phyloP scores from a whole-genome alignment of 37 sponge, comb jelly and placozoan species.

The Cliona cf. orientalis region DNA sequence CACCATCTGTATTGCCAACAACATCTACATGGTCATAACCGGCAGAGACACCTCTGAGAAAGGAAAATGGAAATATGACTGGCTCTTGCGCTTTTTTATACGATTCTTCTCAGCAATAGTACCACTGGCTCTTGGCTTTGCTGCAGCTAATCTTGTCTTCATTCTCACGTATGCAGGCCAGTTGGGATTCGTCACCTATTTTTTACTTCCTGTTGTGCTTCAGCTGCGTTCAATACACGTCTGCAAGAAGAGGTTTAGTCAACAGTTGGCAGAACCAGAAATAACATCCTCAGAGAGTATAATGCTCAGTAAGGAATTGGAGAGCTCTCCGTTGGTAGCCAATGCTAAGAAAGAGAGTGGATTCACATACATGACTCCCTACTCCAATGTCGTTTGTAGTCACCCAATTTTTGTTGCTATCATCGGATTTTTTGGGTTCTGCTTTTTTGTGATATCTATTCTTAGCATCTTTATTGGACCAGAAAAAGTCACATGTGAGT shows the following conservation, averaged over 20 bases:
- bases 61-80: slow-evolving; percentile 18
- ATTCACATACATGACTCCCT: slow-evolving; percentile 53
- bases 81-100: slow-evolving; percentile 38
- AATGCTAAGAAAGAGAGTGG: not conserved
- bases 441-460: slow-evolving; percentile 46
- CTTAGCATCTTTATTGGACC: slow-evolving; percentile 33
- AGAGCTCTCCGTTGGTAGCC: not conserved
- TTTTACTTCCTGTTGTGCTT: slow-evolving; percentile 74
- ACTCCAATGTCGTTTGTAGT: slow-evolving; percentile 31
- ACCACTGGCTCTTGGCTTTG: slow-evolving; percentile 73
- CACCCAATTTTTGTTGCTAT: slow-evolving; percentile 23
- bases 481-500: not conserved
- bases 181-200: slow-evolving; percentile 76
- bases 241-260: slow-evolving; percentile 60
- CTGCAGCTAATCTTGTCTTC: slow-evolving; percentile 79
- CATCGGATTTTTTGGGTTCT: slow-evolving; percentile 15
- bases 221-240: slow-evolving; percentile 70
- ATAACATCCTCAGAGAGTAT: too few species aligned
- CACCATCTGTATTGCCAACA: slow-evolving; percentile 71
- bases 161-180: slow-evolving; percentile 87
- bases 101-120: slow-evolving; percentile 58
- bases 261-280: not conserved
- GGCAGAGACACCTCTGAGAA: slow-evolving; percentile 56
- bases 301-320: too few species aligned
- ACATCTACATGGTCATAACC: slow-evolving; percentile 63